phyloP scores from a whole-genome alignment of 2,797 vertebrate species.

The Chiloscyllium punctatum region DNA sequence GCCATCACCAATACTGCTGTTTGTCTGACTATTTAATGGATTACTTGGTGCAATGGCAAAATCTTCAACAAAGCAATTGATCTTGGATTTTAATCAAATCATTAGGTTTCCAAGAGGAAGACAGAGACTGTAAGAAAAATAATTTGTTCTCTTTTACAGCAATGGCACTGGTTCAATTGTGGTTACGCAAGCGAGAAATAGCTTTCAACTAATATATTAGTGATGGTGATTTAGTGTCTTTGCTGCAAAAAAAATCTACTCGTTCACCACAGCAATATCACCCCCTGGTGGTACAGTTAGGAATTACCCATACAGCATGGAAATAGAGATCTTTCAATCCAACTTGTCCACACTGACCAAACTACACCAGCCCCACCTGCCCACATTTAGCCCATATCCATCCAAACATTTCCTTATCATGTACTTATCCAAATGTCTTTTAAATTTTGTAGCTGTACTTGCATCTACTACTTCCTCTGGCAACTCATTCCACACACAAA shows the following conservation, averaged over 20 bases:
- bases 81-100: slow-evolving; percentile 8
- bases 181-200: background rate
- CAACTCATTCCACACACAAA: too few species aligned
- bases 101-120: background rate
- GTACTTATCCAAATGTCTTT: too few species aligned
- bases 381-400: too few species aligned
- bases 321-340: too few species aligned
- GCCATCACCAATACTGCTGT: background rate
- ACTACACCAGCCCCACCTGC: too few species aligned
- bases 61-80: background rate
- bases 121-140: background rate
- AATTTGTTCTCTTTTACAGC: background rate
- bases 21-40: background rate
- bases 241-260: background rate
- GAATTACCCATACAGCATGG: background rate
- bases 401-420: too few species aligned
- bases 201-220: background rate
- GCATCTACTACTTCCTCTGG: too few species aligned
- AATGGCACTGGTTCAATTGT: background rate
- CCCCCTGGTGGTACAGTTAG: background rate
- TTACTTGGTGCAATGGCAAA: background rate
- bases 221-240: background rate
- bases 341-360: too few species aligned
- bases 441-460: too few species aligned
- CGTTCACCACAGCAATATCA: background rate